phyloP scores from a whole-genome alignment of 2,113 vertebrate genomes.

The Saccopteryx bilineata region DNA sequence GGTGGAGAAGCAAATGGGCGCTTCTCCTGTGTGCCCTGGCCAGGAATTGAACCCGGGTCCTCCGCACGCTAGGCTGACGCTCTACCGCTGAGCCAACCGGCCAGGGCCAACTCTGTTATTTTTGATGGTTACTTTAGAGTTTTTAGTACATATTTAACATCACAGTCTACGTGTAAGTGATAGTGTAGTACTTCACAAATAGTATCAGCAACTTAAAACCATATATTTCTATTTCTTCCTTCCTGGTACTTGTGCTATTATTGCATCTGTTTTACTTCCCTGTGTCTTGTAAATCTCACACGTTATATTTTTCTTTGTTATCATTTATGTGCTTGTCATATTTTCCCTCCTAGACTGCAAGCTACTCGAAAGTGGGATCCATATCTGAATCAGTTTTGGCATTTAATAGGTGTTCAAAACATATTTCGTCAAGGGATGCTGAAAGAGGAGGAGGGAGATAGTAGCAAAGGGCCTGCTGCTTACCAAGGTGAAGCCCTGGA shows the following conservation, averaged over 20 bases:
- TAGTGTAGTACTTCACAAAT: background rate
- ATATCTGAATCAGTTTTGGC: background rate
- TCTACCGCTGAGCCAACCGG: too few species aligned
- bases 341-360: background rate
- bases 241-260: background rate
- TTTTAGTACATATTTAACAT: slow-evolving; percentile 37
- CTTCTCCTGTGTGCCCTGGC: too few species aligned
- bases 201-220: background rate
- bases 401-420: background rate
- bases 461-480: slow-evolving; percentile 54
- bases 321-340: background rate
- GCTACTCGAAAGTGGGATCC: slow-evolving; percentile 45
- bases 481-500: slow-evolving; percentile 95
- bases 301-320: slow-evolving; percentile 27
- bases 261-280: background rate
- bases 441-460: slow-evolving; percentile 1
- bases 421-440: background rate
- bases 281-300: background rate
- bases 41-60: too few species aligned
- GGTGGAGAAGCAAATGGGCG: too few species aligned
- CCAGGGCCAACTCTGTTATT: too few species aligned
- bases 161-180: background rate
- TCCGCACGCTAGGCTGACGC: too few species aligned
- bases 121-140: slow-evolving; percentile 22
- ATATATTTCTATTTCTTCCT: background rate